Conservation (phyloP, 2,797 vertebrate species). For the Acrossocheilus wenchowensis region DNA sequence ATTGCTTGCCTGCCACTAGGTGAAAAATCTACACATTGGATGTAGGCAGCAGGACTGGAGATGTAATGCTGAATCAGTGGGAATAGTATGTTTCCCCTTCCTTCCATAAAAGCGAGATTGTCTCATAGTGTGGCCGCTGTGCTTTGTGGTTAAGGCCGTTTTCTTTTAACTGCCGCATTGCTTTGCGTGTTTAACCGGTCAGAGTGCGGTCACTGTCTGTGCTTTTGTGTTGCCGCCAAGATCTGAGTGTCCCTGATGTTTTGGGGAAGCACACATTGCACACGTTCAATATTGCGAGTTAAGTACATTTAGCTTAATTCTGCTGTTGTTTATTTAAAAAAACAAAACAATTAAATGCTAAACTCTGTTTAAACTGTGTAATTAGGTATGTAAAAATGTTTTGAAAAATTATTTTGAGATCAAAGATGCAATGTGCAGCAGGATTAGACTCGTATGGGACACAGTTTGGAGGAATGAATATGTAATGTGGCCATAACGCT, state of each 20-base stretch:
- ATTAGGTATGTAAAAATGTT: not conserved
- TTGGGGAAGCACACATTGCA: not conserved
- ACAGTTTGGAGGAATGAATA: not conserved
- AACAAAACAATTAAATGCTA: no score
- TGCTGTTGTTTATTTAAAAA: not conserved
- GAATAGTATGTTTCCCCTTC: constrained; percentile 11
- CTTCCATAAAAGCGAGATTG: constrained; percentile 21
- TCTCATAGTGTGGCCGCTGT: not conserved
- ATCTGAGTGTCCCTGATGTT: not conserved
- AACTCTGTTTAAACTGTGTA: not conserved
- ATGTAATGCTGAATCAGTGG: constrained; percentile 48
- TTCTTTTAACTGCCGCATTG: not conserved
- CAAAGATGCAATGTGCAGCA: not conserved
- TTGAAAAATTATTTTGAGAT: not conserved
- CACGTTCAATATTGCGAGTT: not conserved
- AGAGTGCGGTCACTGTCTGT: not conserved
- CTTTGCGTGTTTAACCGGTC: not conserved
- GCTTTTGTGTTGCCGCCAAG: not conserved
- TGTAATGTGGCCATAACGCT: not conserved
- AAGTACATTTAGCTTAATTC: not conserved
- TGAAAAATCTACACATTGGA: constrained; percentile 53
- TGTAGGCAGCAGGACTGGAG: constrained; percentile 17
- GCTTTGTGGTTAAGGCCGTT: not conserved
- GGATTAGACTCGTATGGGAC: not conserved
- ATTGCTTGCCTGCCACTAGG: constrained; percentile 55